Base-by-base conservation (phyloP, 2,888 invertebrate genomes). In the Thecophora atra region DNA sequence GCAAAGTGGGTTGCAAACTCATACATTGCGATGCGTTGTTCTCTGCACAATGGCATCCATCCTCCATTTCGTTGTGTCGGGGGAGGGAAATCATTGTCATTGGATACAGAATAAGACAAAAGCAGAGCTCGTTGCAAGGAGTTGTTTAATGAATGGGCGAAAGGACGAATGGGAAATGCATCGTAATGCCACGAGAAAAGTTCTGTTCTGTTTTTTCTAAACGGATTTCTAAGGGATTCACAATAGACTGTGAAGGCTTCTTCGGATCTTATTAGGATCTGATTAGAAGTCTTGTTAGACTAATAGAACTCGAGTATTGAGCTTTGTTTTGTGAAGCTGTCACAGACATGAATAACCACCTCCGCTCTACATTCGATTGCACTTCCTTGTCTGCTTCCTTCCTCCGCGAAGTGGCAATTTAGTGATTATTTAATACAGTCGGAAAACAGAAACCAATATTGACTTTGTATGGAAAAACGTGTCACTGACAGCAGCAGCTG, bases 21-120 rank as follows among this genome's bases (percentile, higher is more conserved):
- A n/a, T 15, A n/a, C n/a, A 28, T 68, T 58, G 37, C 44, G 17
- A 15, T 17, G n/a, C 28, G 15, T 47, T 70, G 51, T 52, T 26
- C 24, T 69, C 47, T 28, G 56, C n/a, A 42, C 4, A 21, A 56
- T 28, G 44, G 26, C 19, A 51, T 60, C 21, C 60, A 28, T 60
- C n/a, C n/a, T n/a, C n/a, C 58, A 69, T 70, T 70, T 62, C 62
- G 24, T 30, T 19, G 60, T 42, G 26, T 17, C 42, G n/a, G 52
- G 37, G 28, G 68, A 21, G 15, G 68, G 17, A 56, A 51, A 52
- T 60, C 47, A 60, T 69, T 70, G 63, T 63, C 70, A 70, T 70
- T 70, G 70, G 70, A 28, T 70, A 63, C 70, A 47, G 8, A 15
- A 47, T 5, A 44, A 21, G n/a, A 47, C 28, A 15, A 24, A 58